phyloP scores from a whole-genome alignment of 2,113 vertebrate genomes.

The Apistogramma diplotaenia region DNA sequence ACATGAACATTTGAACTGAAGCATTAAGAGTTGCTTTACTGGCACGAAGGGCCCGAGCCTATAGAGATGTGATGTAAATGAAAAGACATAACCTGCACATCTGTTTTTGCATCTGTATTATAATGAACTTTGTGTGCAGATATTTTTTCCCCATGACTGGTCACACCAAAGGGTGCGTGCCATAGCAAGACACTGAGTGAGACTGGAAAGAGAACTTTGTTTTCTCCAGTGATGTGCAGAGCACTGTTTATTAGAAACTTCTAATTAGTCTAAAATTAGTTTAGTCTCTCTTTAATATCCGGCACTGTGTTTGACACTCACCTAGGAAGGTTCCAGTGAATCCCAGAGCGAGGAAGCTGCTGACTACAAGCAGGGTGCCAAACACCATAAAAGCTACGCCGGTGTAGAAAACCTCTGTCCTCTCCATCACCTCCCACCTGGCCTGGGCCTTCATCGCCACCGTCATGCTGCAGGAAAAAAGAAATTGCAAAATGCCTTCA shows the following conservation, averaged over 20 bases:
- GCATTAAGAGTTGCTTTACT: no score
- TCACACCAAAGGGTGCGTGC: no score
- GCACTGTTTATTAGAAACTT: background rate
- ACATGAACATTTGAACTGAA: no score
- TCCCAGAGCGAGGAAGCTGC: constrained; percentile 91
- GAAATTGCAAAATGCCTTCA: background rate
- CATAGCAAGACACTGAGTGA: no score
- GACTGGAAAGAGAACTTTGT: no score
- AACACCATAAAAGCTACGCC: constrained; percentile 75
- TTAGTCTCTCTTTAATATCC: background rate
- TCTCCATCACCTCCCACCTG: constrained; percentile 80
- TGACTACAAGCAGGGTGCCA: constrained; percentile 84
- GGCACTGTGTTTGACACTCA: constrained; percentile 66
- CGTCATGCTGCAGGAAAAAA: constrained; percentile 78
- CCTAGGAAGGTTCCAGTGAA: constrained; percentile 93
- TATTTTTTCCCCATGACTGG: no score
- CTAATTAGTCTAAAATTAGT: background rate
- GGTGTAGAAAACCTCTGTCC: constrained; percentile 59
- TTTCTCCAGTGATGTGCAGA: no score
- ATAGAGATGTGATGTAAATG: no score
- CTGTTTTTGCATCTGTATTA: no score
- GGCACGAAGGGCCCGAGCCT: no score
- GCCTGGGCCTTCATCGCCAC: constrained; percentile 87
- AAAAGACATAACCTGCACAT: no score
- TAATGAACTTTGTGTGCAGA: no score